These are phyloP conservation scores for Hypotaenidia philippensis DNA, from an alignment of 2,797 vertebrate species.

Conservation along the genomic window DNA sequence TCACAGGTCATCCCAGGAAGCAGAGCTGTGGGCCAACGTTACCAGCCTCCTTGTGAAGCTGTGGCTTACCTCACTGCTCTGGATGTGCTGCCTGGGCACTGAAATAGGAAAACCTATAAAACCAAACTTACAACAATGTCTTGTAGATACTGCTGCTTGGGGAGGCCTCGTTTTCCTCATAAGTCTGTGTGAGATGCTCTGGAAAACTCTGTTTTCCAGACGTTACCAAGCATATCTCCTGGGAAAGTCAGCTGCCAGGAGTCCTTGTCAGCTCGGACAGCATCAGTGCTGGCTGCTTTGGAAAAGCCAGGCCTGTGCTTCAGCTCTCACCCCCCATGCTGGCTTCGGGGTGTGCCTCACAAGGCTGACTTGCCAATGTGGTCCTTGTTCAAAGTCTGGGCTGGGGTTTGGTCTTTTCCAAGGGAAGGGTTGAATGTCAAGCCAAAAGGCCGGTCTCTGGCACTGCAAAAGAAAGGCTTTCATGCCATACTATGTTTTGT, in stretches of 20 bases:
- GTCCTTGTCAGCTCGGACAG: fast-evolving
- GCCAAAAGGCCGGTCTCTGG: background rate
- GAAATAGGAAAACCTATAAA: background rate
- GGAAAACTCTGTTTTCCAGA: background rate
- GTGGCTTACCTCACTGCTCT: background rate
- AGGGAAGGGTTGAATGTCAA: background rate
- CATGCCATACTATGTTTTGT: background rate
- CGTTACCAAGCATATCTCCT: background rate
- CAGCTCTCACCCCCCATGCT: background rate
- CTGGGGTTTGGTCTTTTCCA: background rate
- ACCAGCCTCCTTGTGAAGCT: background rate
- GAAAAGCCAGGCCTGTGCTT: background rate
- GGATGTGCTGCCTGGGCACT: background rate
- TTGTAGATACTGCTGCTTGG: background rate
- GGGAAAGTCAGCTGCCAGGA: background rate
- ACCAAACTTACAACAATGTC: background rate
- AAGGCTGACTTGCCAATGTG: background rate
- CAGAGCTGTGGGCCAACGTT: background rate
- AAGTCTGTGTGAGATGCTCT: background rate
- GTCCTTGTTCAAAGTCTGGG: background rate
- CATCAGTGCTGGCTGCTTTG: background rate
- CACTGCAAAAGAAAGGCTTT: background rate
- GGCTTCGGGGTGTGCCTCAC: background rate
- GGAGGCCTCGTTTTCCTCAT: fast-evolving
- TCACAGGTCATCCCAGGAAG: background rate